Percentiles rank a stretch among this genome's conserved stretches.
phyloP scores from a whole-genome alignment of 2,888 invertebrate genomes.

The Leucophenga montana region DNA sequence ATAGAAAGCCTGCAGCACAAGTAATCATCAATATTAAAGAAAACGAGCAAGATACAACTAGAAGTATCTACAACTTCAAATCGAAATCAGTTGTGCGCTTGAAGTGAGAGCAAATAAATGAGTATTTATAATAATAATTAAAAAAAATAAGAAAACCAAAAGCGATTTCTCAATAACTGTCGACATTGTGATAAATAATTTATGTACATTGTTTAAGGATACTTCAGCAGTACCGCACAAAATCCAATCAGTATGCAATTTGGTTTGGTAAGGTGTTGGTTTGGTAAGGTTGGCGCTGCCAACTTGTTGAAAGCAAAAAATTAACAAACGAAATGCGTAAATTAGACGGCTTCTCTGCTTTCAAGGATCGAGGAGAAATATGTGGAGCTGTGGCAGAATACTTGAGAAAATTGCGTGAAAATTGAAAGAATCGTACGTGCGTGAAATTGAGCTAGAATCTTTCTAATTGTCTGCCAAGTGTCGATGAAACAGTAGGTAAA shows the following conservation, averaged over 20 bases:
- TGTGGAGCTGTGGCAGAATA: slow-evolving; percentile 37
- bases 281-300: not conserved
- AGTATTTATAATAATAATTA: slow-evolving; percentile 6
- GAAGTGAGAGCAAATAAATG: not conserved
- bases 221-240: slow-evolving; percentile 11
- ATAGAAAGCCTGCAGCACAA: slow-evolving; percentile 51
- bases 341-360: slow-evolving; percentile 45
- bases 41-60: not conserved
- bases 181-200: not conserved
- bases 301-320: slow-evolving; percentile 43
- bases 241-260: slow-evolving; percentile 20
- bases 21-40: slow-evolving; percentile 54
- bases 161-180: slow-evolving; percentile 21
- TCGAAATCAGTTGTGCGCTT: not conserved
- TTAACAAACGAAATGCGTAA: slow-evolving; percentile 68
- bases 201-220: not conserved
- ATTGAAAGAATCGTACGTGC: slow-evolving; percentile 64
- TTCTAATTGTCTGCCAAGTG: slow-evolving; percentile 52
- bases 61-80: not conserved
- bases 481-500: not conserved
- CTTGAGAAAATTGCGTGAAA: slow-evolving; percentile 56
- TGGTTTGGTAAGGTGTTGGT: not conserved
- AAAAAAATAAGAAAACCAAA: slow-evolving; percentile 10
- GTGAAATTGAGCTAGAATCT: slow-evolving; percentile 59
- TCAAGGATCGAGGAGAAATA: slow-evolving; percentile 7